phyloP scores from a whole-genome alignment of 2,113 vertebrate genomes.

The Phodopus roborovskii region DNA sequence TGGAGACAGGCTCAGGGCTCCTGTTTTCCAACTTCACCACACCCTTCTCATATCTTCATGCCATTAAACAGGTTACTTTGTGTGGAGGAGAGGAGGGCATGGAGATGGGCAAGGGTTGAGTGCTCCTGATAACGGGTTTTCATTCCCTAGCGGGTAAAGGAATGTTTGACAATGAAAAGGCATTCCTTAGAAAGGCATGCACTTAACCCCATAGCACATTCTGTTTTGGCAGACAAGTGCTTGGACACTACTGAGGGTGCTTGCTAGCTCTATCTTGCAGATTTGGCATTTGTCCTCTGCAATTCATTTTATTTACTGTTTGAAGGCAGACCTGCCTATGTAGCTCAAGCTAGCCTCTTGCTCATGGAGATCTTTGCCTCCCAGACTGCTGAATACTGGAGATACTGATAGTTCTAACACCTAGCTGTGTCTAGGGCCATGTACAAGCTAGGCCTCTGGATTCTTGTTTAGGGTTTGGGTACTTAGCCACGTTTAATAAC shows the following conservation, averaged over 20 bases:
- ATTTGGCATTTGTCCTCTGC: background rate
- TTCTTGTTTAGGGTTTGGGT: conserved; percentile 29
- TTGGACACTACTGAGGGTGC: background rate
- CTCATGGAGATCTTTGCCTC: no score
- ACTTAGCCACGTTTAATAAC: conserved; percentile 23
- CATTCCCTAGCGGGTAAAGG: conserved; percentile 23
- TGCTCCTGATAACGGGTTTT: conserved; percentile 18
- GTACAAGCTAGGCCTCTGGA: background rate
- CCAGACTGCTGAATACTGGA: background rate
- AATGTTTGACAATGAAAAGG: conserved; percentile 36
- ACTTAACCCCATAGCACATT: background rate
- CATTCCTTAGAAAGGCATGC: background rate
- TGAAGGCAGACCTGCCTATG: background rate
- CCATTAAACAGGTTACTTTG: background rate
- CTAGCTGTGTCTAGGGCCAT: background rate
- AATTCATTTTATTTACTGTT: background rate
- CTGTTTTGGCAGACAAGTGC: background rate
- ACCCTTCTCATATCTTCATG: background rate
- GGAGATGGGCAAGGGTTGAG: background rate
- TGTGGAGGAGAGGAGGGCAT: background rate
- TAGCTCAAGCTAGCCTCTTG: no score
- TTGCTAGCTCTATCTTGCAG: conserved; percentile 7
- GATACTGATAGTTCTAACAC: background rate
- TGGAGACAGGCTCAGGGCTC: background rate
- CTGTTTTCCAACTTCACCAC: background rate